Base-by-base conservation (phyloP, 2,888 invertebrate species). In the Torymus aiolomorphi region DNA sequence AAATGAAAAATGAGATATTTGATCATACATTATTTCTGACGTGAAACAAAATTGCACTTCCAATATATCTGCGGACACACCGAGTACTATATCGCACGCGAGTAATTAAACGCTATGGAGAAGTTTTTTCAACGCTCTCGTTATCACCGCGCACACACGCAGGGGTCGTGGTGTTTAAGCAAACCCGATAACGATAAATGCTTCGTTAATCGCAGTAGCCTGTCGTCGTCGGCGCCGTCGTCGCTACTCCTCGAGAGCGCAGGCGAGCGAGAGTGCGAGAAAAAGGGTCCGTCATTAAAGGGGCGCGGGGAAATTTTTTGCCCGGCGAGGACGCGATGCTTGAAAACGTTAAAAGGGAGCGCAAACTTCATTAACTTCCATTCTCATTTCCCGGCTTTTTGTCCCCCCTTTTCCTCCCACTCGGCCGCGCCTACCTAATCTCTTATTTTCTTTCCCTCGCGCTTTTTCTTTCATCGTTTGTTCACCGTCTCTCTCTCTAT, bases 311-410 rank as follows among this genome's bases (percentile, higher is more conserved):
- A 18, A 66, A 59, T 78, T 75, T 42, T 76, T 78, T 69, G 42
- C 63, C 49, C 62, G 51, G 69, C 51, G 59, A 71, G 63, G 66
- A 20, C 61, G 49, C 67, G 61, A 59, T 49, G 73, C 78, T 73
- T 78, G 66, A 80, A 76, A 79, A 77, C 81, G 78, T 82, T 84
- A 82, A 83, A 84, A 83, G 82, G 80, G 81, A 85, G 82, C 82
- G 84, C 83, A 84, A 85, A 85, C 84, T 71, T 79, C 79, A 75
- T 79, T 79, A 71, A 75, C 75, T 74, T 79, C 67, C 79, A 70
- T 75, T 79, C 71, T 78, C 75, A 75, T 79, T 75, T 71, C 75
- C 79, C 75, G 61, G 51, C 57, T 69, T 65, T 71, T 52, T 72
- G 57, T 77, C 61, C 63, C 54, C 59, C 18, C n/a, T 42, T 66